These are phyloP conservation scores for Ochotona curzoniae DNA, from an alignment of 2,113 vertebrate genomes.

Conservation along the genomic window DNA sequence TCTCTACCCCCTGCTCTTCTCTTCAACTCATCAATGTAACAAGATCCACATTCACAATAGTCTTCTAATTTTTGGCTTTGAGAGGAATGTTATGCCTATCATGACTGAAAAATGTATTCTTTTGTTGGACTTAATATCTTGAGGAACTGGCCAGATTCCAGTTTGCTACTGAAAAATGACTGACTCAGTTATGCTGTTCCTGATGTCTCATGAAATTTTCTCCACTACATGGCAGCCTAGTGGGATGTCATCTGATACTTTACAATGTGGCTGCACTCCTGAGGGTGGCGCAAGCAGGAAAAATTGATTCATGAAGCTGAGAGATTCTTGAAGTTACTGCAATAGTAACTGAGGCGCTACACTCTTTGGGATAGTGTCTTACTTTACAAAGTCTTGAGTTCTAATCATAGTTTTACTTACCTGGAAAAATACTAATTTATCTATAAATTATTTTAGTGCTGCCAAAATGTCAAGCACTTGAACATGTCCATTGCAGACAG, in stretches of 20 bases:
- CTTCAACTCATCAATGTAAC: constrained; percentile 46
- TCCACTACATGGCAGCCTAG: background rate
- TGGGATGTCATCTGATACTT: background rate
- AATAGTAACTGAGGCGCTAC: background rate
- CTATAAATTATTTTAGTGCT: background rate
- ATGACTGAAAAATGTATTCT: constrained; percentile 15
- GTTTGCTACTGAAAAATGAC: constrained; percentile 29
- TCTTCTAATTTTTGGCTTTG: constrained; percentile 3
- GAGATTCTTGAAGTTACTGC: background rate
- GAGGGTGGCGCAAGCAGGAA: background rate
- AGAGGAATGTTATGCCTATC: background rate
- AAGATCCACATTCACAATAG: background rate
- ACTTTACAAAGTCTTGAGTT: background rate
- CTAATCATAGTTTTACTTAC: constrained; percentile 3
- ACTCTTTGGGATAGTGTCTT: background rate
- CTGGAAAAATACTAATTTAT: constrained; percentile 3
- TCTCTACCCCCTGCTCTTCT: constrained; percentile 9
- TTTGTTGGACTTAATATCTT: constrained; percentile 45
- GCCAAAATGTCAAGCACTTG: background rate
- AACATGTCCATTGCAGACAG: background rate
- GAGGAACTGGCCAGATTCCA: constrained; percentile 9
- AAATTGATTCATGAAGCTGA: background rate
- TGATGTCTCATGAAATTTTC: constrained; percentile 7
- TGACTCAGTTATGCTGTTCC: constrained; percentile 7
- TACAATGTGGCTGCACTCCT: background rate